Percentiles rank a stretch among this genome's conserved stretches.
phyloP scores from a whole-genome alignment of 2,113 vertebrate genomes.

The Notiomystis cincta region DNA sequence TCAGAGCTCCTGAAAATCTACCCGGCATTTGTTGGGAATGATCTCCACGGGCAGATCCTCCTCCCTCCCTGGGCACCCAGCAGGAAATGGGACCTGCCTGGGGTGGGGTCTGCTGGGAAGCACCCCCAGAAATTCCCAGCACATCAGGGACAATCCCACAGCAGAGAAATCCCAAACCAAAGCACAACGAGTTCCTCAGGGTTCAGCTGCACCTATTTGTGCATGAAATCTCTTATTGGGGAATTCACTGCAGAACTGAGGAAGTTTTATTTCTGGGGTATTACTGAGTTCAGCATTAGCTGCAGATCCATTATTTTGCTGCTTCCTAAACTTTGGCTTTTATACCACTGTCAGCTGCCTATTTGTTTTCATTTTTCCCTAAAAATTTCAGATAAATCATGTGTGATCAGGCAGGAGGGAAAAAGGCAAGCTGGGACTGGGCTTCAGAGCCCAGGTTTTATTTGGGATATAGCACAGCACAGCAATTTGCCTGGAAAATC shows the following conservation, averaged over 20 bases:
- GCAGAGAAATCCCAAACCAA: background rate
- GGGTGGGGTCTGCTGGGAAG: background rate
- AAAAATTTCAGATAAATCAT: background rate
- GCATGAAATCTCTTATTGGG: background rate
- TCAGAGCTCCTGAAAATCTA: background rate
- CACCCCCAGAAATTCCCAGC: too few species aligned
- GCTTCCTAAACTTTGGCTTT: background rate
- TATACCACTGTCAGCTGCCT: background rate
- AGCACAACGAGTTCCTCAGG: background rate
- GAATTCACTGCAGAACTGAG: background rate
- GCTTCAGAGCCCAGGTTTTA: background rate
- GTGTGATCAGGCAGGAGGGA: background rate
- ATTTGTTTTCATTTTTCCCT: background rate
- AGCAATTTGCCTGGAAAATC: background rate
- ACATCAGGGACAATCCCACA: background rate
- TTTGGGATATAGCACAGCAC: background rate
- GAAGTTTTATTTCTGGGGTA: background rate
- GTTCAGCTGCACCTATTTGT: background rate
- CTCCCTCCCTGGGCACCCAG: background rate
- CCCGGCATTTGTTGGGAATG: background rate
- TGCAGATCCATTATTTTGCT: background rate
- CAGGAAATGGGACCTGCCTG: background rate
- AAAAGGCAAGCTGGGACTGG: background rate
- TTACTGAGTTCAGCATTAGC: background rate
- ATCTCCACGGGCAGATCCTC: background rate